Evolutionary conservation across 2,113 vertebrate species (phyloP), one percentile per base, ranked within the genome.

Genomic region (Montifringilla adamsi): DNA sequence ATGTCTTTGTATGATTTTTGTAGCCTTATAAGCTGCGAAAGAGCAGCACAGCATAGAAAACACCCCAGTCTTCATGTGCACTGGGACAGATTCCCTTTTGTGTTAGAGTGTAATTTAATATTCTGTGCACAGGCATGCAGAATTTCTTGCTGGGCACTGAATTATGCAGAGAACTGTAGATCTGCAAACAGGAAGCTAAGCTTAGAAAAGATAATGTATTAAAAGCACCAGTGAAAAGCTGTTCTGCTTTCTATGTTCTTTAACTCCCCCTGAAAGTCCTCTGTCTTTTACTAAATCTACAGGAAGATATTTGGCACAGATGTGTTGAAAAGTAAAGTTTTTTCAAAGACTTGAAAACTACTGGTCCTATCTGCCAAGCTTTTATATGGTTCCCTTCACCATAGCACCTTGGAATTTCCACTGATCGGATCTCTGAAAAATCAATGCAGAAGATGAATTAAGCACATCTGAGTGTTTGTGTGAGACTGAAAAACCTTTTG

Each of bases 101-200:
- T 95, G 77, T 94, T 93, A 95, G 80, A 52, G 4, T 31, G 68
- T 87, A 89, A 90, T 91, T 96, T 94, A 95, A 89, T 92, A 95
- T 97, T 95, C 94, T 87, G 87, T 77, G 87, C 95, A 93, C 90
- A 95, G 89, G 89, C 82, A 90, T 72, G 86, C 76, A 95, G 87
- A 95, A 95, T 93, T 95, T 96, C 94, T 96, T 92, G 94, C 95
- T 96, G 95, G 84, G 92, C 88, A 82, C 88, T 93, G 95, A 97
- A 92, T 88, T 97, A 94, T 95, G 93, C 90, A 84, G 74, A 95
- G 89, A 92, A 90, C 73, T 86, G 92, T 90, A 92, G 92, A 84
- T 74, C 72, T 95, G 92, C 95, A 96, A 96, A 96, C 96, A 96
- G 93, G 72, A 97, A 89, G 53, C 91, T 87, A 60, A 79, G 79